Conservation (phyloP, 2,113 vertebrate genomes). For the Phylloscopus whistleri region DNA sequence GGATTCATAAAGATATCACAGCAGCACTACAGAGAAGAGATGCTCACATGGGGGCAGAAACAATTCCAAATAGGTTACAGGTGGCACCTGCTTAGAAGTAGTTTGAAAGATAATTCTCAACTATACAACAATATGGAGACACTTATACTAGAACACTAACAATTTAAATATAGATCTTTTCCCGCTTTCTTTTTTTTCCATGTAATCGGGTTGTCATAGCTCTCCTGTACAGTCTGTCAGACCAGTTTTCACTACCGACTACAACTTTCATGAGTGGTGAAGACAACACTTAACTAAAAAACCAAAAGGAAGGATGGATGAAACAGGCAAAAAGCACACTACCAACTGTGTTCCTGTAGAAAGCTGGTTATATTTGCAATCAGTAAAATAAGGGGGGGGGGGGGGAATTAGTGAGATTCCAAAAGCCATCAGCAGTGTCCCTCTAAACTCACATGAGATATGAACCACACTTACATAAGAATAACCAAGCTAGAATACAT, state of each 20-base stretch:
- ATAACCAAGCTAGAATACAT: neutral
- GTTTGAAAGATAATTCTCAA: neutral
- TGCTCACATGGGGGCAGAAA: fast-evolving
- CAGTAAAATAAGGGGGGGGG: neutral
- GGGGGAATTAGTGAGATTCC: neutral
- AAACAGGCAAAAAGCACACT: neutral
- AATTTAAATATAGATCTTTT: neutral
- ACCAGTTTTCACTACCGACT: neutral
- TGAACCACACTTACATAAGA: neutral
- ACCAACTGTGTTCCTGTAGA: neutral
- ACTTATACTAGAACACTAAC: neutral
- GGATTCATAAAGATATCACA: neutral
- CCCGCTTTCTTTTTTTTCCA: neutral
- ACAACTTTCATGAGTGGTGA: neutral
- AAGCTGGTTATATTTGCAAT: neutral
- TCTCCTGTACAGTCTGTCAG: neutral
- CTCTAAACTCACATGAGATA: neutral
- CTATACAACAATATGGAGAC: neutral
- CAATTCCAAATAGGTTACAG: neutral
- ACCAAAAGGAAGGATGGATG: neutral
- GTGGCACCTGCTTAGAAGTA: neutral
- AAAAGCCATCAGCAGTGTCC: neutral
- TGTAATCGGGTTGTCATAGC: neutral
- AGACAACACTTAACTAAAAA: neutral
- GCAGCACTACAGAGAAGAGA: neutral